Base-by-base conservation (phyloP, 2,888 invertebrate genomes). In the Choreutis nemorana region DNA sequence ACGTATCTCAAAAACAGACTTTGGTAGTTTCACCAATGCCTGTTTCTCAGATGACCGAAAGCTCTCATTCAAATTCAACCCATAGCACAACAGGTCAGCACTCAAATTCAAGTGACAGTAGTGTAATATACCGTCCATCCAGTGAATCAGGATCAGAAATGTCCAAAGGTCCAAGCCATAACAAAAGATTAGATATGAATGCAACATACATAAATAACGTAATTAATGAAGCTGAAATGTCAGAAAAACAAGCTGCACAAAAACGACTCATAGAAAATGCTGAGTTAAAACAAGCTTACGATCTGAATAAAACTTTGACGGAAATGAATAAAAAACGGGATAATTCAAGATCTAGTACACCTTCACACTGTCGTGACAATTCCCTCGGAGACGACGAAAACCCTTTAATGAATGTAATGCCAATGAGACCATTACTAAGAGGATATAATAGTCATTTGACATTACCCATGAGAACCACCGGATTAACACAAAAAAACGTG, bases 381-480 rank as follows among this genome's bases (percentile, higher is more conserved):
- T 78, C 81, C 1, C 61, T 83, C 26, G 81, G 81, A 22, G 84
- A 84, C 34, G 88, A 88, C 45, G 87, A 89, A 27, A 87, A 87
- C 39, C 86, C 86, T 28, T 79, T 87, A 50, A 87, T 88, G 78
- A 87, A 87, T 45, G 89, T 94, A 8, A 84, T 94, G 63, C 96
- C 97, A 0, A 97, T 97, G 96, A 86, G 93, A 41, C 96, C 96
- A 1, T 73, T 96, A 28, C 71, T 91, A 11, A 81, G 90, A 32
- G 88, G 87, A 13, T 91, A 91, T 48, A 90, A 89, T 39, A 87
- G 89, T 41, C 89, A 89, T 46, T 77, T 90, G 23, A 90, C 89
- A 13, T 55, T 90, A 35, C 90, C 90, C 1, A 87, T 87, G 60
- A 67, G 83, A 46, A 79, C 82, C 3, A 62, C 81, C 9, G 75